phyloP scores from a whole-genome alignment of 2,113 vertebrate genomes.

The Thalassoma bifasciatum region DNA sequence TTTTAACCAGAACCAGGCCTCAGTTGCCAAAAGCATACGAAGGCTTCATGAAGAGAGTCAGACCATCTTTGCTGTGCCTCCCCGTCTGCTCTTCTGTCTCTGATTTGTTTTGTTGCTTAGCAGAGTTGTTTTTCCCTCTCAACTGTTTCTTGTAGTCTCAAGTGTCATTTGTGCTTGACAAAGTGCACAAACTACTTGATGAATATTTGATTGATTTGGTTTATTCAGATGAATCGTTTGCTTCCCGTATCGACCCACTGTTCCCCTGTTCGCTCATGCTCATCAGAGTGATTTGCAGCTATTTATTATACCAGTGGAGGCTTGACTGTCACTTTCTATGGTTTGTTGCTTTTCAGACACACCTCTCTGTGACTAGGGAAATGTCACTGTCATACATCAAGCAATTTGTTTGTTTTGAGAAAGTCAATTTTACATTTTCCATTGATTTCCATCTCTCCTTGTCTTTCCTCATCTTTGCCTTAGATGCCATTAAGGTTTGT shows the following conservation, averaged over 20 bases:
- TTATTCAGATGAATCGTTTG: slow-evolving; percentile 61
- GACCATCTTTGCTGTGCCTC: not conserved
- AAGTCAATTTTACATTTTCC: slow-evolving; percentile 66
- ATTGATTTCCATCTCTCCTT: slow-evolving; percentile 57
- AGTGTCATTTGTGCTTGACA: slow-evolving; percentile 50
- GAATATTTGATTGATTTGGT: slow-evolving; percentile 71
- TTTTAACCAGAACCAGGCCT: slow-evolving; percentile 86
- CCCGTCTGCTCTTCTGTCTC: not conserved
- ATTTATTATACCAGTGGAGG: slow-evolving; percentile 62
- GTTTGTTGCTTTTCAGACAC: slow-evolving; percentile 70
- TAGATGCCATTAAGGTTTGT: not conserved
- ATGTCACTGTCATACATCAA: slow-evolving; percentile 75
- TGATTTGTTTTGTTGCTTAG: slow-evolving; percentile 13
- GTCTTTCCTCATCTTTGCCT: slow-evolving; percentile 12
- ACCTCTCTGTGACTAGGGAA: slow-evolving; percentile 67
- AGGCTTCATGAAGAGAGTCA: slow-evolving; percentile 79
- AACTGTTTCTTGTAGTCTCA: slow-evolving; percentile 26
- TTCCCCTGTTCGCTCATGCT: slow-evolving; percentile 47
- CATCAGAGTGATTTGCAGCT: slow-evolving; percentile 67
- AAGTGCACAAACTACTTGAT: slow-evolving; percentile 46
- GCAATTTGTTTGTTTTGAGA: slow-evolving; percentile 66
- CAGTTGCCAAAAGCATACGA: slow-evolving; percentile 83
- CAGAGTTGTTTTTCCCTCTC: not conserved
- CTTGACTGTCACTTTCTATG: slow-evolving; percentile 60
- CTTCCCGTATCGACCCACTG: slow-evolving; percentile 53